Conservation (phyloP, 2,113 vertebrate genomes). For the Heteronetta atricapilla region DNA sequence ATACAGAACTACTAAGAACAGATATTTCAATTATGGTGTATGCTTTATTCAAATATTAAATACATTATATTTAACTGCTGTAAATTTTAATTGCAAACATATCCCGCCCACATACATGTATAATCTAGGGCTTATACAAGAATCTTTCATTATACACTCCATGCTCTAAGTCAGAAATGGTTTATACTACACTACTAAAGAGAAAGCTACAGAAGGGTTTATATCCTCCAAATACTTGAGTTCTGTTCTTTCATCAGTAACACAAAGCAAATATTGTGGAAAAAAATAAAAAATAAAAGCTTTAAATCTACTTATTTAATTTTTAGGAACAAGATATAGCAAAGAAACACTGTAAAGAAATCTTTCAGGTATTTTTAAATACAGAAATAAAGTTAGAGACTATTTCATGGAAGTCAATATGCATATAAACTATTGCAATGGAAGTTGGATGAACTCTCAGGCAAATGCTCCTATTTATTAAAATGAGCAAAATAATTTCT, state of each 20-base stretch:
- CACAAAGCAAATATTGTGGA: neutral
- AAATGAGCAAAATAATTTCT: neutral
- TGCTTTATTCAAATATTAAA: neutral
- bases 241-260: neutral
- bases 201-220: neutral
- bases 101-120: constrained; percentile 32
- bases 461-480: constrained; percentile 10
- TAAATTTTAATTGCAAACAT: constrained; percentile 59
- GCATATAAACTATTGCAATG: constrained; percentile 1
- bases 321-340: neutral
- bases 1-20: neutral
- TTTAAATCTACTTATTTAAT: neutral
- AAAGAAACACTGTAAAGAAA: neutral
- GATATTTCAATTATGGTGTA: neutral
- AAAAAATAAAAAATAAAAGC: neutral
- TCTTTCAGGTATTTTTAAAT: neutral
- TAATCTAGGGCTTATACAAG: constrained; percentile 25
- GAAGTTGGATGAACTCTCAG: constrained; percentile 41
- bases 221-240: neutral
- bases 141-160: constrained; percentile 34
- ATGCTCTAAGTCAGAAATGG: constrained; percentile 26
- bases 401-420: neutral
- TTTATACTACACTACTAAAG: neutral
- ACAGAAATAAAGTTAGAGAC: constrained; percentile 54
- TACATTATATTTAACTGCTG: constrained; percentile 10